These are phyloP conservation scores for Tholera decimalis DNA, from an alignment of 2,888 invertebrate genomes.

Conservation along the genomic window DNA sequence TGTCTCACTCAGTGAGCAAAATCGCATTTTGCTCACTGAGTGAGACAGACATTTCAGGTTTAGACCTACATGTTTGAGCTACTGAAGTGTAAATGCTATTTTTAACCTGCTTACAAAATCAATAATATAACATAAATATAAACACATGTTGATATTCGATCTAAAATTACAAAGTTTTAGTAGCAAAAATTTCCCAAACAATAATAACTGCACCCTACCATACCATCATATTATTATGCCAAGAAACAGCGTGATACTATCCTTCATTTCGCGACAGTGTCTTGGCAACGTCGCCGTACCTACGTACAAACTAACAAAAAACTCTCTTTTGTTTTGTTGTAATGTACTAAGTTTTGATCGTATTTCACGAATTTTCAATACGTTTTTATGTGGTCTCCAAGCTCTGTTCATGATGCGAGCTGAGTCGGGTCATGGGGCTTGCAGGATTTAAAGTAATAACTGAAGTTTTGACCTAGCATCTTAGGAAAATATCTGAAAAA, in stretches of 20 bases:
- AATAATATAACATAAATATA: too few relatives aligned
- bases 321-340: conserved; percentile 55
- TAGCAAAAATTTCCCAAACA: too few relatives aligned
- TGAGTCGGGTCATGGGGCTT: background rate
- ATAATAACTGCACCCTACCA: too few relatives aligned
- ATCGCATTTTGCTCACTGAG: too few relatives aligned
- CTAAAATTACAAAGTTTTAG: too few relatives aligned
- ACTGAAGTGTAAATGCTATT: too few relatives aligned
- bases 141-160: too few relatives aligned
- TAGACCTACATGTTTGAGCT: too few relatives aligned
- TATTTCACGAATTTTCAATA: conserved; percentile 67
- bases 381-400: conserved; percentile 54
- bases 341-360: conserved; percentile 67
- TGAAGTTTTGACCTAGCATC: conserved; percentile 31
- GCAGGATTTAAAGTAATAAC: conserved; percentile 1
- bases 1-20: too few relatives aligned
- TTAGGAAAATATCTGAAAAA: background rate
- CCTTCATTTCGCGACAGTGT: conserved; percentile 4
- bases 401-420: conserved; percentile 41
- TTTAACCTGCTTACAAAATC: too few relatives aligned
- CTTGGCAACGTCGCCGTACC: conserved; percentile 46
- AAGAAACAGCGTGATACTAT: background rate
- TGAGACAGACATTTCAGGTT: too few relatives aligned
- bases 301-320: conserved; percentile 50
- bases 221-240: too few relatives aligned